These are phyloP conservation scores for Orius laevigatus DNA, from an alignment of 1,140 invertebrate genomes.

Conservation along the genomic window DNA sequence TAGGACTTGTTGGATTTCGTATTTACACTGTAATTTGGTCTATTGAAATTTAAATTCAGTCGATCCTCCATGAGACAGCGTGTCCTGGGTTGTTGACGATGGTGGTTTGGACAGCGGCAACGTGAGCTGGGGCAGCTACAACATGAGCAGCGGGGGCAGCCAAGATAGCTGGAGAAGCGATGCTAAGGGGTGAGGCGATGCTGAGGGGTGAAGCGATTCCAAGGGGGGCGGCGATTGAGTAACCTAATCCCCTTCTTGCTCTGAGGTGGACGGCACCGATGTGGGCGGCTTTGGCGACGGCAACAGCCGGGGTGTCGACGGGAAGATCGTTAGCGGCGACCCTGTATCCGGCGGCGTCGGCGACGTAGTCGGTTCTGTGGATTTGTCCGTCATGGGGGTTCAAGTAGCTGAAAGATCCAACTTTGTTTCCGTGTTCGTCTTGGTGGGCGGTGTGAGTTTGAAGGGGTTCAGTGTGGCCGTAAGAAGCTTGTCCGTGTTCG, in stretches of 20 bases:
- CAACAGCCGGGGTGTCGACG: constrained; percentile 20
- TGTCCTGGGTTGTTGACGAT: constrained; percentile 28
- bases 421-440: constrained; percentile 27
- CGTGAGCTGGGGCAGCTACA: constrained; percentile 17
- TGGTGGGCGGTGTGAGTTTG: constrained; percentile 35
- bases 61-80: constrained; percentile 27
- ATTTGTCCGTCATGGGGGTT: constrained; percentile 32
- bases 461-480: constrained; percentile 36
- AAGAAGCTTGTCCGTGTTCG: constrained; percentile 35
- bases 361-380: constrained; percentile 34
- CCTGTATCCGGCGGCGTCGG: constrained; percentile 34
- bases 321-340: constrained; percentile 34
- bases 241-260: constrained; percentile 23
- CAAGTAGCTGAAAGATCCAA: constrained; percentile 37
- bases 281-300: constrained; percentile 24
- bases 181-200: constrained; percentile 32
- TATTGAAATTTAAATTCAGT: constrained; percentile 19
- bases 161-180: constrained; percentile 27
- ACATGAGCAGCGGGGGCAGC: constrained; percentile 24
- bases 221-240: constrained; percentile 29
- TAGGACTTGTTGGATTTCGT: no score
- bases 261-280: constrained; percentile 7
- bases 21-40: no score
- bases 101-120: constrained; percentile 28
- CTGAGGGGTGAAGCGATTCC: constrained; percentile 25